Evolutionary conservation across 2,797 vertebrate genomes (phyloP), one percentile per base, ranked within the genome.

Genomic region (Sphaeramia orbicularis): DNA sequence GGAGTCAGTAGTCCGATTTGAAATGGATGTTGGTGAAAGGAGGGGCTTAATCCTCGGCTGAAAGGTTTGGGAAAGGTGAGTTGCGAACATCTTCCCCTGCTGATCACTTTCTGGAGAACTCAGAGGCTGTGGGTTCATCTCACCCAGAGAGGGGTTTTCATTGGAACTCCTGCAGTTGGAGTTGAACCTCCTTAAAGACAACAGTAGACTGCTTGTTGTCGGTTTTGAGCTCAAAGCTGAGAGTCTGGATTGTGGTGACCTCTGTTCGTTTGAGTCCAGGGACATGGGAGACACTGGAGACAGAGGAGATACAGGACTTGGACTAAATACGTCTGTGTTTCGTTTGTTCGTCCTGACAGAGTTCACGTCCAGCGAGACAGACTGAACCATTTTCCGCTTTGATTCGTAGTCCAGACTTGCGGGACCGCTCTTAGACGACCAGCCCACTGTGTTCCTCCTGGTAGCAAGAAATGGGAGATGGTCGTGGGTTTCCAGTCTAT

Each of bases 171-270:
- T 89, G 47, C 65, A 63, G 36, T 71, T 82, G 1, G 71, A 81
- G 64, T 91, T 82, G 10, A 68, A 35, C 72, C 84, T 88, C 59
- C 94, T 91, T 52, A 91, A 74, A 11, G 93, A 93, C 21, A 94
- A 81, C 74, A 94, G 93, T 4, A 93, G 32, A 50, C 88, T 93
- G 85, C 93, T 94, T 13, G 91, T 93, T 62, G 88, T 91, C 60
- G 93, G 93, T 58, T 92, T 93, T 10, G 92, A 92, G 45, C 80
- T 89, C 69, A 65, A 35, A 63, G 83, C 55, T 14, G 89, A 84
- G 13, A 76, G 49, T 52, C 71, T 58, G 24, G 58, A 55, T 68
- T 87, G 83, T 42, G 65, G 73, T 57, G 57, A 84, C 18, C 61
- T 85, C 37, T 68, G 86, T 48, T 74, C 78, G 40, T 56, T 61